Conservation (phyloP, 2,113 vertebrate genomes). For the Galbula dea region DNA sequence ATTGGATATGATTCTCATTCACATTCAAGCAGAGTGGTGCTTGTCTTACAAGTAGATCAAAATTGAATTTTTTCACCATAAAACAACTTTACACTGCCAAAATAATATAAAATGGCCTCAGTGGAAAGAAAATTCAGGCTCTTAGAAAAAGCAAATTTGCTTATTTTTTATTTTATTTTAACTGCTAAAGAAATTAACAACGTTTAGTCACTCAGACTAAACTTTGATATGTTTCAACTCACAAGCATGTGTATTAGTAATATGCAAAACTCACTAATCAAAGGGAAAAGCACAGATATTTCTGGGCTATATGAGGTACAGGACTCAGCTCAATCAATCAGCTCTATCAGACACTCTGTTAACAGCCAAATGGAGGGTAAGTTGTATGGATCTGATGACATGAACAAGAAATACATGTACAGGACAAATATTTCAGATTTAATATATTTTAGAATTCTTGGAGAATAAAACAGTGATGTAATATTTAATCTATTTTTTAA, state of each 20-base stretch:
- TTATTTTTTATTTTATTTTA: neutral
- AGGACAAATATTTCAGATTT: neutral
- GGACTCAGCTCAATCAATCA: neutral
- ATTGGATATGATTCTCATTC: neutral
- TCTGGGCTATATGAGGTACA: neutral
- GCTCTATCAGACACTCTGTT: neutral
- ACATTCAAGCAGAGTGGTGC: neutral
- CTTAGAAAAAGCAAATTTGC: neutral
- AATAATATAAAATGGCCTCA: neutral
- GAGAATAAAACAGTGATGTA: neutral
- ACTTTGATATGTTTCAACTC: neutral
- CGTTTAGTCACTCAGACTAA: neutral
- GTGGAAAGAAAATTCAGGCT: neutral
- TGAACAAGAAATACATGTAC: neutral
- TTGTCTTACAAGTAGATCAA: neutral
- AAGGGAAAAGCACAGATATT: neutral
- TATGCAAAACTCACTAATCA: neutral
- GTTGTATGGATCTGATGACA: neutral
- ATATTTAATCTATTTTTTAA: neutral
- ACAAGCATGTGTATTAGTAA: neutral
- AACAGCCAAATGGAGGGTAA: neutral
- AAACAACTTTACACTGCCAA: neutral
- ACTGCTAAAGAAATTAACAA: neutral
- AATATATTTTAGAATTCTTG: neutral
- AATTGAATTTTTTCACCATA: neutral